Base-by-base conservation (phyloP, 2,113 vertebrate species). In the Sterrhoptilus dennistouni region DNA sequence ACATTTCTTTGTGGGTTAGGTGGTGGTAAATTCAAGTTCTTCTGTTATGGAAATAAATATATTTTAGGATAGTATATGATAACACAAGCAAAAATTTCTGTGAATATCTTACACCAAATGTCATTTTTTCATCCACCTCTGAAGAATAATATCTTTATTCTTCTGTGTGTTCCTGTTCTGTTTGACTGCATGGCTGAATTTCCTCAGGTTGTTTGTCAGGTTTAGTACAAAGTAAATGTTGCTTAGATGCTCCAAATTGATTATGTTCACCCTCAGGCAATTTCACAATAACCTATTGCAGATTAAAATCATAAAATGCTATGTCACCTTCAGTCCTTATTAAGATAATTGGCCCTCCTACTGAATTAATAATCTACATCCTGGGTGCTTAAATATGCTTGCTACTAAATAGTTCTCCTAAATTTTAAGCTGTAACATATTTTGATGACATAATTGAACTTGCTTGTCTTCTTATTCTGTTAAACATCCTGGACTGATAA, bases 261-360 rank as follows among this genome's bases (percentile, higher is more conserved):
- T 97, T 93, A 84, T 56, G 77, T 93, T 94, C 87, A 92, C 56
- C 70, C 56, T 60, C 50, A 81, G 76, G 92, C 90, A 68, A 93
- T 93, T 84, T 90, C 27, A 82, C 18, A 95, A 92, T 93, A 96
- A 96, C 78, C 50, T 81, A 49, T 78, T 93, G 77, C 89, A 92
- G 61, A 96, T 94, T 93, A 94, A 91, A 87, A 95, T 95, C 83
- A 90, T 35, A 93, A 95, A 97, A 89, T 83, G 9, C 54, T 91
- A 45, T 96, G 90, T 93, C 69, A 88, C 66, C 65, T 95, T 42
- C 47, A 42, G 57, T 93, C 47, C 59, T 50, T 95, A 93, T 89
- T 94, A 90, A 94, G 92, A 70, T 90, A 92, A 71, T 96, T 96
- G 89, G 92, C 50, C 61, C 82, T 49, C 69, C 70, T 93, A 64